phyloP scores from a whole-genome alignment of 2,888 invertebrate species.

The Meteorus cinctellus region DNA sequence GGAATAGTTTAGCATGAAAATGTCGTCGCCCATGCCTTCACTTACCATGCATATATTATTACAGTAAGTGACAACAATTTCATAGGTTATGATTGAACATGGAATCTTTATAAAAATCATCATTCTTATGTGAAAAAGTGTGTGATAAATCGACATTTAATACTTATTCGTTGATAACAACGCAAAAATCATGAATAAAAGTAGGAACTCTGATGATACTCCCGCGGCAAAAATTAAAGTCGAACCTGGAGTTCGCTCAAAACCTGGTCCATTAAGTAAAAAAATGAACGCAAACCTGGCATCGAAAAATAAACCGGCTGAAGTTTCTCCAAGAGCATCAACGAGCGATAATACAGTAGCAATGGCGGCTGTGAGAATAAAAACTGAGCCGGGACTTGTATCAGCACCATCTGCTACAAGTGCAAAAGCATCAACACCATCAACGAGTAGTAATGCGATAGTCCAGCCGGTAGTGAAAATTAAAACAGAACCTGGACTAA shows the following conservation, averaged over 20 bases:
- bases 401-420: neutral
- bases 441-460: no score
- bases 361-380: neutral
- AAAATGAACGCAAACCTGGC: no score
- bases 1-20: no score
- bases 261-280: no score
- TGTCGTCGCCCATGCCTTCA: no score
- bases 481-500: slow-evolving; percentile 62
- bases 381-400: neutral
- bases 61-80: no score
- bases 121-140: no score
- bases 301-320: neutral
- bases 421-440: neutral
- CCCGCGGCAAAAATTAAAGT: neutral
- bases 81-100: no score
- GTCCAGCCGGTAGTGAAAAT: slow-evolving; percentile 46
- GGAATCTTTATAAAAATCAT: no score
- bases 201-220: neutral
- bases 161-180: neutral
- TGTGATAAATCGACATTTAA: neutral
- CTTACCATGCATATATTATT: no score
- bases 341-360: neutral
- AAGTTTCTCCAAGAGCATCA: neutral
- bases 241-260: neutral
- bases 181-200: neutral